Base-by-base conservation (phyloP, 2,113 vertebrate species). In the Zosterops borbonicus region DNA sequence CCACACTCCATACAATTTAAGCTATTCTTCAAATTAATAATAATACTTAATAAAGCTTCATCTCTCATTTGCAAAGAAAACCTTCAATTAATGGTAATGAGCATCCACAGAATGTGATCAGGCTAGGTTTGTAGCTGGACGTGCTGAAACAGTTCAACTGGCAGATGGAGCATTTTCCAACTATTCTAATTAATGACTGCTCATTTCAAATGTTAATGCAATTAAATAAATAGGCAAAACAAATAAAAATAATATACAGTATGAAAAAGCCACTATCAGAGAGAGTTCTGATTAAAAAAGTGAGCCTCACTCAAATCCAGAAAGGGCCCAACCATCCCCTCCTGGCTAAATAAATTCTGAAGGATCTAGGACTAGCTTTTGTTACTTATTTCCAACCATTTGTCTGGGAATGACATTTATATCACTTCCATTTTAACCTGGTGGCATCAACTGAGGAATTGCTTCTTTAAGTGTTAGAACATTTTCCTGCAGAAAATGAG, bases 81-180 rank as follows among this genome's bases (percentile, higher is more conserved):
- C 90, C 94, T 80, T 91, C 94, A 96, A 96, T 96, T 96, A 96
- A 95, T 96, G 95, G 71, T 93, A 96, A 96, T 96, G 94, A 95
- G 53, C 90, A 58, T 87, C 86, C 69, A 87, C 74, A 87, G 80
- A 96, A 68, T 86, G 52, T 53, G 92, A 89, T 87, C 90, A 75
- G 93, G 41, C 95, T 83, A 76, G 37, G 88, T 53, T 93, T 81
- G 73, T 92, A 96, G 93, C 94, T 95, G 95, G 95, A 96, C 94
- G 63, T 92, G 88, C 93, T 15, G 80, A 79, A 95, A 89, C 88
- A 92, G 93, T 96, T 96, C 94, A 96, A 95, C 95, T 96, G 83
- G 90, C 93, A 94, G 94, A 96, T 95, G 95, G 94, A 96, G 86
- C 58, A 0, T 94, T 95, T 96, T 92, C 80, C 65, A 92, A 76